These are phyloP conservation scores for Mesoligia furuncula DNA, from an alignment of 2,888 invertebrate species.

Conservation along the genomic window DNA sequence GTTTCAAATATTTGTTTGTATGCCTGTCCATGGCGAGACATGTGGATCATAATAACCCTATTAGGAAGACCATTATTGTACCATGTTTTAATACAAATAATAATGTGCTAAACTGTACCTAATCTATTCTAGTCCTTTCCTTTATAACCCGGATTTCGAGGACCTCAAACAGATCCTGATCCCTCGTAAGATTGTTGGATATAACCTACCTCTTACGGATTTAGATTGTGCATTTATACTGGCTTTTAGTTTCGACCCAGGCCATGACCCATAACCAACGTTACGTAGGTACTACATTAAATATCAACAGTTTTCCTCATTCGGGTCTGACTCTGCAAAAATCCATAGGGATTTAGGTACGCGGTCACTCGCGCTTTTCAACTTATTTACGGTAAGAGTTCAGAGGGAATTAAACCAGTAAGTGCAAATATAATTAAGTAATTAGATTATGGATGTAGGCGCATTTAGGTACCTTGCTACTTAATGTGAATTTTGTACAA, in stretches of 20 bases:
- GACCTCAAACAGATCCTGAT: no score
- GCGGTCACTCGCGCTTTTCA: not conserved
- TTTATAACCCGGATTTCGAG: not conserved
- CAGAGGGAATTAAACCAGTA: slow-evolving; percentile 7
- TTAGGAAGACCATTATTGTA: not conserved
- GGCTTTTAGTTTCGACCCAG: not conserved
- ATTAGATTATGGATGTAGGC: not conserved
- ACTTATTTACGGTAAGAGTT: not conserved
- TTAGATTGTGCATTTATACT: not conserved
- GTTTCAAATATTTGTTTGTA: not conserved
- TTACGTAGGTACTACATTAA: slow-evolving; percentile 4
- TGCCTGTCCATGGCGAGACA: not conserved
- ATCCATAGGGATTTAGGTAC: slow-evolving; percentile 9
- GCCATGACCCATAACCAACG: not conserved
- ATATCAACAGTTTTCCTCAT: slow-evolving; percentile 33
- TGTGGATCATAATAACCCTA: not conserved
- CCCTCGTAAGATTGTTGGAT: not conserved
- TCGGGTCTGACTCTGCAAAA: slow-evolving; percentile 3
- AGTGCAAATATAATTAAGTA: not conserved
- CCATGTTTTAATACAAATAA: not conserved
- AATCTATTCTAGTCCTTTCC: not conserved
- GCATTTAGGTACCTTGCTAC: not conserved
- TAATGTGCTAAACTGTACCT: not conserved
- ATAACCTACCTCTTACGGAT: not conserved
- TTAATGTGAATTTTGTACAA: not conserved